Base-by-base conservation (phyloP, 2,113 vertebrate genomes). In the Chrysochloris asiatica region DNA sequence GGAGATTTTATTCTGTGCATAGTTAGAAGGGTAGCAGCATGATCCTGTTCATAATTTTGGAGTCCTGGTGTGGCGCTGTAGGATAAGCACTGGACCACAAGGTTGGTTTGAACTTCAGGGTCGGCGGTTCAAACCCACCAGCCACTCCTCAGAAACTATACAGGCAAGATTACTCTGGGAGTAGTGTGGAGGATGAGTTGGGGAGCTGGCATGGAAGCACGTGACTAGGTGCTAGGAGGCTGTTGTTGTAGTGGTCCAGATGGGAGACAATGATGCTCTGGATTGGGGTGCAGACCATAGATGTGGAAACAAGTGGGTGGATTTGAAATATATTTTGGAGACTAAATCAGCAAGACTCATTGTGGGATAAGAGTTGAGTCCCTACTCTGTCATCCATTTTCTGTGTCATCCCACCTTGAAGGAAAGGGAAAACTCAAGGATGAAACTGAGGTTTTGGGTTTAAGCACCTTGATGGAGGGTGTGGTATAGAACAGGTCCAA, bases 161-260 rank as follows among this genome's bases (percentile, higher is more conserved):
- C 16, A 16, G 48, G 48, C 48, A 50, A 24, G 30, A 33, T 36
- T 21, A 30, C n/a, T 0, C n/a, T 3, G 77, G 54, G 86, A 43
- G 59, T 13, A 5, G 4, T 1, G 4, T 1, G 21, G 43, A 17
- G 28, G 43, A 8, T 52, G 59, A 1, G 36, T 6, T 5, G 3
- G 45, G 65, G 63, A 0, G n/a, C 8, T 19, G 63, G 52, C 7
- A 0, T 13, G 41, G 47, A 75, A n/a, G 43, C 36, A 75, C 26
- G 73, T 26, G 11, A 41, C 22, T 4, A 9, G 63, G 28, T 38
- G 48, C 30, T 0, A 30, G 19, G 41, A 30, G 65, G 81, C 41
- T 43, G 9, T 41, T 33, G n/a, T 30, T 45, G 30, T 79, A 9
- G 43, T 6, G 47, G 76, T 77, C 67, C 43, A 56, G 61, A 79